Base-by-base conservation (phyloP, 2,797 vertebrate genomes). In the Brachyalestes nurse region DNA sequence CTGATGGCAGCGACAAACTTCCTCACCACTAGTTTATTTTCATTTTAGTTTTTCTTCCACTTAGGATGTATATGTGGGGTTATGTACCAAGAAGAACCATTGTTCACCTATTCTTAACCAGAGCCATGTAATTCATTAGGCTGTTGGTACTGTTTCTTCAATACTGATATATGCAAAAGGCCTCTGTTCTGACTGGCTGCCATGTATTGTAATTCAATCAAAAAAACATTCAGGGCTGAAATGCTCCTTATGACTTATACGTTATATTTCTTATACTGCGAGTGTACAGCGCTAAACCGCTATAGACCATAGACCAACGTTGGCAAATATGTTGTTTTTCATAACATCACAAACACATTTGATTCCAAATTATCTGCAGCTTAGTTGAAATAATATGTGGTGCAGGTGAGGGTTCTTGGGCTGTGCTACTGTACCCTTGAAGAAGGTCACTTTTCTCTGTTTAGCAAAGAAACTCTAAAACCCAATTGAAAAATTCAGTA, bases 401-500 rank as follows among this genome's bases (percentile, higher is more conserved):
- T 64, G 55, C 65, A 66, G 51, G n/a, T 64, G 55, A 71, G 64
- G 51, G n/a, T 64, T 76, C 66, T 57, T 64, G 16, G 51, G n/a
- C 45, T 45, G 42, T 38, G 45, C 60, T 80, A n/a, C 61, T 53
- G 58, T 72, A 77, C 69, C 73, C 80, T 67, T 74, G 75, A 77
- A 66, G 69, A 81, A 77, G 58, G 72, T 72, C 71, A 75, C 69
- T 58, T 23, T 72, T 78, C 70, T 70, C 45, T 79, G 67, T 47
- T 77, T 58, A 75, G 23, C 19, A 17, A 9, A 51, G 67, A 34
- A 76, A 55, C 66, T 72, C n/a, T 57, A 76, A 55, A 42, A 53
- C 70, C 34, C 62, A 7, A 55, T 25, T 72, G 64, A 53, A 74
- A 74, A 72, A 73, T 69, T 13, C 21, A 58, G 21, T 12, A 53